Evolutionary conservation across 2,797 vertebrate species (phyloP), one percentile per base, ranked within the genome.

Genomic region (Menidia menidia): DNA sequence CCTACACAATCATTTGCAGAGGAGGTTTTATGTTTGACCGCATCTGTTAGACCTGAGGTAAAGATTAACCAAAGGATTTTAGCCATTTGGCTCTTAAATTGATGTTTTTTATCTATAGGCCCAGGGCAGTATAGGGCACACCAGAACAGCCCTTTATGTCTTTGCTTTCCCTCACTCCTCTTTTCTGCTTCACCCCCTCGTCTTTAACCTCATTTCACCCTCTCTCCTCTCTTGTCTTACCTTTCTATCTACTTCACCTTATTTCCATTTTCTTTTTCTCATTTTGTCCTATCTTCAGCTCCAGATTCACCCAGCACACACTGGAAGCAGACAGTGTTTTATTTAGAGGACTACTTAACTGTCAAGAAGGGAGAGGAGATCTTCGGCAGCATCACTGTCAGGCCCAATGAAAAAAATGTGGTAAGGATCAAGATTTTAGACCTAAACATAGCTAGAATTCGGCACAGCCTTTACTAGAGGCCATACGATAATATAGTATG

Each of bases 301-400:
- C 98, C 98, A 2, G 97, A 99, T 58, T 96, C 96, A 50, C 95
- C 96, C 51, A 98, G 96, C 81, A 99, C 98, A 35, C 98, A 98
- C 93, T 99, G 97, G 97, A 99, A 99, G 87, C 97, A 99, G 93
- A 99, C 98, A 0, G 97, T 99, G 70, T 99, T 98, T 94, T 99
- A 99, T 88, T 81, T 99, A 86, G 97, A 99, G 89, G 97, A 99
- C 88, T 98, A 97, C 77, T 91, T 99, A 84, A 99, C 97, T 13
- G 98, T 98, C 78, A 95, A 96, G 91, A 95, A 96, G 76, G 97
- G 98, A 67, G 98, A 99, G 84, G 98, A 99, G 89, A 96, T 99
- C 80, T 96, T 95, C 50, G 98, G 97, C 69, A 97, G 96, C 41
- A 93, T 99, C 75, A 92, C 96, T 58, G 96, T 98, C 92, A 95